phyloP scores from a whole-genome alignment of 2,113 vertebrate genomes.

The Eudyptes chrysolophus region DNA sequence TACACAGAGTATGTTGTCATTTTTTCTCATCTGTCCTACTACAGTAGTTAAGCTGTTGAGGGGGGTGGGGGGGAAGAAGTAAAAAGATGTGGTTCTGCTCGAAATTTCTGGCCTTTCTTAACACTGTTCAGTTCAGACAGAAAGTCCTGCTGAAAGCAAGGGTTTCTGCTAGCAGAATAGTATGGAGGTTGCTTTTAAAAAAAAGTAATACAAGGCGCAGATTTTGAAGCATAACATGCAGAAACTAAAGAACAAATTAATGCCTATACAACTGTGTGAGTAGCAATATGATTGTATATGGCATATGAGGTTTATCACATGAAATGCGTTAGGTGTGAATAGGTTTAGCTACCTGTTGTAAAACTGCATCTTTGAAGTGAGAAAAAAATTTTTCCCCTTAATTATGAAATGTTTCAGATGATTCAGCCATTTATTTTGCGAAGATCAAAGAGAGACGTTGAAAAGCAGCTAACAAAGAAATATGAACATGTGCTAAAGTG shows the following conservation, averaged over 20 bases:
- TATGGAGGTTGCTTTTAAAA: not conserved
- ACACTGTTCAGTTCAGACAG: not conserved
- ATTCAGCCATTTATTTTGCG: slow-evolving; percentile 92
- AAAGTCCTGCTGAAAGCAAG: not conserved
- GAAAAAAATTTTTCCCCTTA: not conserved
- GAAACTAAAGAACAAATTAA: not conserved
- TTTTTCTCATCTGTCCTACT: not conserved
- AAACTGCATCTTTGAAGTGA: not conserved
- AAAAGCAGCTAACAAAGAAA: slow-evolving; percentile 92
- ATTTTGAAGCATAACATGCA: not conserved
- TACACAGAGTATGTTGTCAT: slow-evolving; percentile 82
- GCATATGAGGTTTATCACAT: not conserved
- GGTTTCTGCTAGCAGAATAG: not conserved
- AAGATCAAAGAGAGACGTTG: slow-evolving; percentile 90
- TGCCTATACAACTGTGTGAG: not conserved
- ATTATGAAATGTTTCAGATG: slow-evolving; percentile 74
- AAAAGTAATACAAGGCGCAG: not conserved
- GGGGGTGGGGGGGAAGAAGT: not conserved
- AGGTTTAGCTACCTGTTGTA: not conserved
- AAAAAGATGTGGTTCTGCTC: not conserved
- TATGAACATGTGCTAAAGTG: slow-evolving; percentile 93
- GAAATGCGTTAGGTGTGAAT: not conserved
- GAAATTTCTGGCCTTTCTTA: not conserved
- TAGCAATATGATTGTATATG: not conserved
- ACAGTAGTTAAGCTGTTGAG: not conserved